Evolutionary conservation across 2,888 invertebrate genomes (phyloP), one percentile per base, ranked within the genome.

Genomic region (Drosophila pegasa): DNA sequence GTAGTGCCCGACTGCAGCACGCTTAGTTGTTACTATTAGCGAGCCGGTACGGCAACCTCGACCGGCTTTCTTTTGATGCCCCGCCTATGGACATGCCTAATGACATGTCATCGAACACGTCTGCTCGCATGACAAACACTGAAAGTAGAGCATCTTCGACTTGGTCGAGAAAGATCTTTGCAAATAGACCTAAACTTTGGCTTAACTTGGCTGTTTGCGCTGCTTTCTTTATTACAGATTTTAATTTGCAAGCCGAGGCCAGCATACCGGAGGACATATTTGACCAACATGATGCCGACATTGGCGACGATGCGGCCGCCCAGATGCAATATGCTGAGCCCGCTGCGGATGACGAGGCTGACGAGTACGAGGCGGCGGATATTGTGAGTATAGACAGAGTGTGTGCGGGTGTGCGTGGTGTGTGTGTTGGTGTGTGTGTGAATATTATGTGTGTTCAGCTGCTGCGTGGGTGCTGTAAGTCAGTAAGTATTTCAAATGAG

Each of bases 191-290:
- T 40, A 14, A 40, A 20, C 38, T 40, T 18, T 40, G 20, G 20
- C 41, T 12, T 38, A 38, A 18, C 38, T 38, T 18, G 10, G 3
- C 18, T 38, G 38, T 38, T 18, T 38, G 38, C 10, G 18, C 38
- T 43, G n/a, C 25, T 25, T 43, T 45, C 45, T 48, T 33, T 9
- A 33, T 33, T 75, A 18, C 68, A 90, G 91, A 90, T 86, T 91
- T 91, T 80, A 90, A 90, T 87, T 85, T 91, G 55, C 88, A 89
- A 80, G 90, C 87, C 52, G 90, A 90, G 73, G 85, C 90, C 68
- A 79, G 76, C 68, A 90, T 90, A 85, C 91, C 90, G 51, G 90
- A 91, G 87, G 90, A 90, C 74, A 90, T 90, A 72, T 84, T 91
- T 71, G 91, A 90, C 86, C 90, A 90, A 55, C 84, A 82, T 58